Conservation (phyloP, 2,113 vertebrate species). For the Centropus bengalensis region DNA sequence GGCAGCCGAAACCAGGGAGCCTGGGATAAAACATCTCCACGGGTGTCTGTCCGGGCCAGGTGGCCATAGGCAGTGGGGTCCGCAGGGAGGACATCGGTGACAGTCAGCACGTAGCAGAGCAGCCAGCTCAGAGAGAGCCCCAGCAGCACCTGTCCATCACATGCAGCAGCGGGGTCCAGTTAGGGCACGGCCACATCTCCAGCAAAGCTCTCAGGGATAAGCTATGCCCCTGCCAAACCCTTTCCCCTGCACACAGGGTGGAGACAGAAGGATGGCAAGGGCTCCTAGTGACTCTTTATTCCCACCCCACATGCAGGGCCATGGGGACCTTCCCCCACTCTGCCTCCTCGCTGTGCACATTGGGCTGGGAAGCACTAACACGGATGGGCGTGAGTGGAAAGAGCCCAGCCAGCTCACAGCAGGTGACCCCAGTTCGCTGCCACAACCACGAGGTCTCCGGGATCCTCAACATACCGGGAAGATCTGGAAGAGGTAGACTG, state of each 20-base stretch:
- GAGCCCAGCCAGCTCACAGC: accelerated
- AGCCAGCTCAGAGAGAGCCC: constrained; percentile 91
- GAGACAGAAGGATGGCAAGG: neutral
- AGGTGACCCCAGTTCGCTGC: neutral
- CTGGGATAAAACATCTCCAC: constrained; percentile 79
- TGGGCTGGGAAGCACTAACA: neutral
- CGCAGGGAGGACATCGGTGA: constrained; percentile 79
- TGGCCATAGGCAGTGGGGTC: constrained; percentile 83
- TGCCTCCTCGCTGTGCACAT: accelerated
- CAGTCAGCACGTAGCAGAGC: constrained; percentile 86
- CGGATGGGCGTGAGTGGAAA: accelerated
- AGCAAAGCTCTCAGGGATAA: accelerated
- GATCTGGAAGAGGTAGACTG: constrained; percentile 89
- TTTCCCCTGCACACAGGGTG: neutral
- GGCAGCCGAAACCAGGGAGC: constrained; percentile 93
- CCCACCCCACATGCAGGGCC: neutral
- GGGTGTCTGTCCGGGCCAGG: constrained; percentile 88
- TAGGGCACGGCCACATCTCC: neutral
- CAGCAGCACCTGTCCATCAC: constrained; percentile 85
- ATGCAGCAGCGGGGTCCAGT: neutral
- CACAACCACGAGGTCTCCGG: neutral
- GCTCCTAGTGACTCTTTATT: neutral
- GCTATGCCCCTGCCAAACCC: neutral
- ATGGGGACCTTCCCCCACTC: neutral
- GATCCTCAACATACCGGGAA: constrained; percentile 83